phyloP scores from a whole-genome alignment of 2,888 invertebrate species.

The Yponomeuta evonymella region DNA sequence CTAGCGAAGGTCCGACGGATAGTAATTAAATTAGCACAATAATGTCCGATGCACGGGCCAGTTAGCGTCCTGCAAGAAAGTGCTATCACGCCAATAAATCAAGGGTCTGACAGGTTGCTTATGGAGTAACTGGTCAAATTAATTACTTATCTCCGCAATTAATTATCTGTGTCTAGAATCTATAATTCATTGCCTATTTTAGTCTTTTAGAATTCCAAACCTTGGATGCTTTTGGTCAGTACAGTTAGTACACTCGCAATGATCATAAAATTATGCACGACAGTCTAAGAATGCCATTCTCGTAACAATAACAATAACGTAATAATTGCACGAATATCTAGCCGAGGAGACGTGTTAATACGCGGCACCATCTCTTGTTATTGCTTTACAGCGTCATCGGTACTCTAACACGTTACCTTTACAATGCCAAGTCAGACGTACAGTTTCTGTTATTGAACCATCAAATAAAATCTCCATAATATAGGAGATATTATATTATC shows the following conservation, averaged over 20 bases:
- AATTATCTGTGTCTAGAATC: conserved; percentile 2
- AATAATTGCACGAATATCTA: neutral
- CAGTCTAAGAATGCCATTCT: neutral
- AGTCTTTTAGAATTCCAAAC: neutral
- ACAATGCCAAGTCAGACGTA: neutral
- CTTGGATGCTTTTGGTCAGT: neutral
- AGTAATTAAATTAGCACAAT: conserved; percentile 35
- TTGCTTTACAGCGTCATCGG: neutral
- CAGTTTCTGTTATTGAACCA: neutral
- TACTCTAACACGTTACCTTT: neutral
- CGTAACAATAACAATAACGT: neutral
- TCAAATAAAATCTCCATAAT: neutral
- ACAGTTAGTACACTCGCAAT: neutral
- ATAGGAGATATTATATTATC: neutral
- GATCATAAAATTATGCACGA: neutral
- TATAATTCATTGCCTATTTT: neutral
- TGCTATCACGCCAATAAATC: conserved; percentile 39
- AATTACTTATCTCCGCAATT: conserved; percentile 9
- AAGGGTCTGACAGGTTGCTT: conserved; percentile 29
- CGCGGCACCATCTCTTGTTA: neutral
- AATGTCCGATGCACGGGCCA: conserved; percentile 28
- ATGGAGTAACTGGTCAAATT: conserved; percentile 16
- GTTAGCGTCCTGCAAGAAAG: conserved; percentile 30
- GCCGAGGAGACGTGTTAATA: conserved; percentile 1
- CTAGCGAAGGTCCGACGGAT: conserved; percentile 1